Conservation (phyloP, 92 coral and sea anemone species). For the Parazoanthus atlanticus region DNA sequence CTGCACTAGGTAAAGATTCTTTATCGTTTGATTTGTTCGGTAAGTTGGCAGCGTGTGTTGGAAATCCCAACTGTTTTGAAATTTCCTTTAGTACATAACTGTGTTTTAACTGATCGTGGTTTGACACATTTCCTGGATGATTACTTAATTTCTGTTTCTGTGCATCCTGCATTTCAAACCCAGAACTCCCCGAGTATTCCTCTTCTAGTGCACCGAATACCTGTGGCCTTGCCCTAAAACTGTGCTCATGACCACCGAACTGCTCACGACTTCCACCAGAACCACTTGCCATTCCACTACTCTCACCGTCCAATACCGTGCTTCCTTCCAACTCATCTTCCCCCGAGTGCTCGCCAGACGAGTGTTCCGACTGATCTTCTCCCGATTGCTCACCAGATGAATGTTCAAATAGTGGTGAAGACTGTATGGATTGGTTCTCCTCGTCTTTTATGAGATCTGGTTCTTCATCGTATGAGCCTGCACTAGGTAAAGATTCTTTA, state of each 20-base stretch:
- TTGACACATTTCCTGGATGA: conserved; percentile 12
- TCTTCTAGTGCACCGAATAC: background rate
- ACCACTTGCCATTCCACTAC: conserved; percentile 2
- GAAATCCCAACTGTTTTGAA: conserved; percentile 34
- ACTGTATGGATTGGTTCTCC: conserved; percentile 25
- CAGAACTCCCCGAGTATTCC: conserved; percentile 4
- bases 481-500: conserved; percentile 15
- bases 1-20: conserved; percentile 26
- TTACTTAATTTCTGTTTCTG: conserved; percentile 20
- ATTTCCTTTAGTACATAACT: conserved; percentile 3
- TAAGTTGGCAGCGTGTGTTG: conserved; percentile 9
- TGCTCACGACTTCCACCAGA: background rate
- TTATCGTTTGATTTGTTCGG: conserved; percentile 20
- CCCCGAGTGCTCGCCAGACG: conserved; percentile 10
- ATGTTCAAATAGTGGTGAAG: conserved; percentile 39
- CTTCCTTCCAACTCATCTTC: conserved; percentile 17
- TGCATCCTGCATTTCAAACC: conserved; percentile 4
- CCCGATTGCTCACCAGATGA: conserved; percentile 38
- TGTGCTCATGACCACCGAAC: background rate
- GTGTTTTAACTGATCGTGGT: background rate
- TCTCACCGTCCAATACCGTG: background rate
- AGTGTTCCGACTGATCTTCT: background rate
- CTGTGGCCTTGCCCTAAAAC: background rate
- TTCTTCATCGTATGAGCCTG: conserved; percentile 32
- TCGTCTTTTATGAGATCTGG: conserved; percentile 32